Percentiles rank a stretch among this genome's conserved stretches.
phyloP scores from a whole-genome alignment of 2,113 vertebrate species.

The Neofelis nebulosa region DNA sequence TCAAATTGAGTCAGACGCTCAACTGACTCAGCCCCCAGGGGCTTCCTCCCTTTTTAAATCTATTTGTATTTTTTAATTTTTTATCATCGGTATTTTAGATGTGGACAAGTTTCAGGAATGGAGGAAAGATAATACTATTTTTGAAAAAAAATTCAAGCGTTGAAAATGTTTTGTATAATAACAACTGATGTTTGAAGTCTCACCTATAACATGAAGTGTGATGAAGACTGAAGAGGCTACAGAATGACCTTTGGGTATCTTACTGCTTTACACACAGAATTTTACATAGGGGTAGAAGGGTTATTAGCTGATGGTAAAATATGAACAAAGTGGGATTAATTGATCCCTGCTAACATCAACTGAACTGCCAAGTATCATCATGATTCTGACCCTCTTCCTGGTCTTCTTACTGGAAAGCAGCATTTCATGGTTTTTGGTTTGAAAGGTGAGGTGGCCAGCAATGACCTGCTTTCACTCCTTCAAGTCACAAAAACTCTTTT shows the following conservation, averaged over 20 bases:
- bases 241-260: neutral
- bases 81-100: neutral
- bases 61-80: neutral
- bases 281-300: neutral
- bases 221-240: neutral
- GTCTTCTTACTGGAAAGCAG: neutral
- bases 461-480: neutral
- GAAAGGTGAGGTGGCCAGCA: neutral
- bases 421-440: neutral
- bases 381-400: neutral
- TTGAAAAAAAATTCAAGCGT: neutral
- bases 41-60: no score
- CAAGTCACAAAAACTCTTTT: neutral
- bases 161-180: neutral
- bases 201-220: neutral
- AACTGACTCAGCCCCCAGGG: no score
- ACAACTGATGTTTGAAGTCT: slow-evolving; percentile 9
- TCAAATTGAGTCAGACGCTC: no score
- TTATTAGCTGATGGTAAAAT: neutral
- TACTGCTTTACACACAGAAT: neutral
- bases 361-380: neutral
- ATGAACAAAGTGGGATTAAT: neutral
- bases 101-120: neutral
- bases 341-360: neutral
- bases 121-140: neutral